phyloP scores from a whole-genome alignment of 2,113 vertebrate species.

The Tachysurus fulvidraco region DNA sequence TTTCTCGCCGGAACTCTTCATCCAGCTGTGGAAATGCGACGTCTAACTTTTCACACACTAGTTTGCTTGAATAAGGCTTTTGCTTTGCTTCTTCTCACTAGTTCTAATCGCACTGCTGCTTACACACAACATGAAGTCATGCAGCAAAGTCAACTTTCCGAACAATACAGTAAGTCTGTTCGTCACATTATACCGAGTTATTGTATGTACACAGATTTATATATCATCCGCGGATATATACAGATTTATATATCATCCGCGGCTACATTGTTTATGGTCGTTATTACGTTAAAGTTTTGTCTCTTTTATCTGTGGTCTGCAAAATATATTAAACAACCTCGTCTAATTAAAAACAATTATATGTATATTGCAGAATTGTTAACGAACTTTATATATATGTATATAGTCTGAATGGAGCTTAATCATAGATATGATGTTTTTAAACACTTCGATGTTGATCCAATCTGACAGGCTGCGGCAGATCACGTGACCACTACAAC shows the following conservation, averaged over 20 bases:
- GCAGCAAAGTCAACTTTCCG: slow-evolving; percentile 61
- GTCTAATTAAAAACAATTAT: no score
- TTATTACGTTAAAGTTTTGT: not conserved
- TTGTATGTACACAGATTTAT: not conserved
- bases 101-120: slow-evolving; percentile 52
- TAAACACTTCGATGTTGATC: not conserved
- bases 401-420: not conserved
- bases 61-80: slow-evolving; percentile 36
- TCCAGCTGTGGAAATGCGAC: slow-evolving; percentile 67
- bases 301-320: not conserved
- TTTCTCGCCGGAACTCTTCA: slow-evolving; percentile 32
- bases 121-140: slow-evolving; percentile 51
- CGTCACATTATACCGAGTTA: no score
- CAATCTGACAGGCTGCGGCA: slow-evolving; percentile 18
- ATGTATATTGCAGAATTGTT: no score
- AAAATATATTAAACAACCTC: slow-evolving; percentile 23
- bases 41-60: slow-evolving; percentile 35
- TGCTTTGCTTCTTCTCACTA: slow-evolving; percentile 45
- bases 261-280: no score
- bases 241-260: not conserved
- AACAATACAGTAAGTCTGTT: slow-evolving; percentile 73
- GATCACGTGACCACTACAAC: slow-evolving; percentile 39
- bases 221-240: not conserved
- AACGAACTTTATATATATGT: no score
- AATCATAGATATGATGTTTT: not conserved